These are phyloP conservation scores for Potamarius usumacintae DNA, from an alignment of 2,113 vertebrate species.

Conservation along the genomic window DNA sequence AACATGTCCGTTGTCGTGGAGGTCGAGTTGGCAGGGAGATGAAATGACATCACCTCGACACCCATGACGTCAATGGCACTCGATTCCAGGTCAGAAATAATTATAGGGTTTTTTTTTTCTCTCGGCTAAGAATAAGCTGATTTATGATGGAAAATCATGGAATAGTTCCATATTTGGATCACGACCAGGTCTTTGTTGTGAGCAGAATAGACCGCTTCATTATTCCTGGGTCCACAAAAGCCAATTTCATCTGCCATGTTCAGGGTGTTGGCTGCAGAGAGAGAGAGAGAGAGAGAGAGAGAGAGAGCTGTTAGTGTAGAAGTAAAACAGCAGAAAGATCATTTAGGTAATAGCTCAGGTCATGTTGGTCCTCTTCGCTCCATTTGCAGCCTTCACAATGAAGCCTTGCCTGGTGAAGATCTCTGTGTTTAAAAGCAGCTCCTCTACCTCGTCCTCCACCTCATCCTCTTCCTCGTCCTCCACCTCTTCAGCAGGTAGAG, in stretches of 20 bases:
- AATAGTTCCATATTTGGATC: not conserved
- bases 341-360: not conserved
- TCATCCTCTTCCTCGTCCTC: not conserved
- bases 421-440: slow-evolving; percentile 1
- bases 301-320: slow-evolving; percentile 12
- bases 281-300: not conserved
- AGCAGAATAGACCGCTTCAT: slow-evolving; percentile 13
- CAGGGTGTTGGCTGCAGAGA: slow-evolving; percentile 30
- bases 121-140: not conserved
- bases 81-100: not conserved
- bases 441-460: not conserved
- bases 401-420: not conserved
- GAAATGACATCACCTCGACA: no score
- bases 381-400: not conserved
- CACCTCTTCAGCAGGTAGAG: not conserved
- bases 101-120: not conserved
- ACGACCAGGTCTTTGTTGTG: not conserved
- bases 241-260: slow-evolving; percentile 48
- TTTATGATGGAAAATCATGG: not conserved
- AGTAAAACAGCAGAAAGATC: not conserved
- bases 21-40: no score
- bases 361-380: not conserved
- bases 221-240: slow-evolving; percentile 44
- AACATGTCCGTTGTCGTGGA: no score
- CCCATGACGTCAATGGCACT: no score